Percentiles rank a stretch among this genome's conserved stretches.
phyloP scores from a whole-genome alignment of 2,797 vertebrate genomes.

The Loriculus beryllinus region DNA sequence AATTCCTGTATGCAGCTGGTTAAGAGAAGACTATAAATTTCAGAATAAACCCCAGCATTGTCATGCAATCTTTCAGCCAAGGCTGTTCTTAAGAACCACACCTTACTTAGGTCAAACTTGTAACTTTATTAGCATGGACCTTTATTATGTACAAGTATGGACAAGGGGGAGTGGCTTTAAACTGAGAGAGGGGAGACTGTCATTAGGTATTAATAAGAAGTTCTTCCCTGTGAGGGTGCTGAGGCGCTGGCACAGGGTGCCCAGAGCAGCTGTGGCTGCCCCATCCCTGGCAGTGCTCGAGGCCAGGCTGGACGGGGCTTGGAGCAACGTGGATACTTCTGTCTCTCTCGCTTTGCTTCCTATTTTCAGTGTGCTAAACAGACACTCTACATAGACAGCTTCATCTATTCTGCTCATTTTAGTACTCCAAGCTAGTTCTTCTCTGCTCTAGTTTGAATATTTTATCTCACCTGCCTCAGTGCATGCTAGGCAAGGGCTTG shows the following conservation, averaged over 20 bases:
- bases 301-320: neutral
- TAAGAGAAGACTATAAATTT: neutral
- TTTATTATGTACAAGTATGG: neutral
- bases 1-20: neutral
- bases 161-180: neutral
- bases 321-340: neutral
- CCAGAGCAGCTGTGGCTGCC: neutral
- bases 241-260: neutral
- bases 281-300: neutral
- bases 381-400: neutral
- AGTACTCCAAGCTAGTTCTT: neutral
- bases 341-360: neutral
- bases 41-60: neutral
- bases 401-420: neutral
- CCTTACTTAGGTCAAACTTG: neutral
- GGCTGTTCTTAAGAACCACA: neutral
- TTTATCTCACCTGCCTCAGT: neutral
- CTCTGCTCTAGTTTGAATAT: neutral
- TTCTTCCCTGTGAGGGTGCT: neutral
- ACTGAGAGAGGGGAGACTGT: neutral
- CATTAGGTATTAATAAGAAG: neutral
- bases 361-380: neutral
- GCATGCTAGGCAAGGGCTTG: neutral
- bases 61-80: neutral
- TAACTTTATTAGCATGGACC: neutral